Percentiles rank a stretch among this genome's conserved stretches.
These are phyloP conservation scores for Leuctra nigra DNA, from an alignment of 2,888 invertebrate species.

Conservation along the genomic window DNA sequence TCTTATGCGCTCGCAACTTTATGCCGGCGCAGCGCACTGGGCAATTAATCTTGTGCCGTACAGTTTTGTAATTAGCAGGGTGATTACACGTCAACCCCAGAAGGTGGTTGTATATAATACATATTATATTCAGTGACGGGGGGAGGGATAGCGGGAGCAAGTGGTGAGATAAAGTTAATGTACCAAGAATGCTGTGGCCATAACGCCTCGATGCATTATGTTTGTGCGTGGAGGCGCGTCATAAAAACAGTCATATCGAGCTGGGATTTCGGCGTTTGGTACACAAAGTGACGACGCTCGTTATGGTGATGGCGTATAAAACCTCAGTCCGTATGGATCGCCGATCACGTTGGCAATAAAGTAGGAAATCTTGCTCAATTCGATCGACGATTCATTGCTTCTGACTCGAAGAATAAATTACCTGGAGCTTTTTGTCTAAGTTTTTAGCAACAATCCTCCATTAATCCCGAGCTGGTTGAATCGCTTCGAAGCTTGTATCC, in stretches of 20 bases:
- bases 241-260: constrained; percentile 9
- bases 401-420: constrained; percentile 12
- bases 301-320: too few relatives aligned
- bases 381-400: too few relatives aligned
- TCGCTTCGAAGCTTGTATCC: background rate
- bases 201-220: constrained; percentile 14
- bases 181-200: constrained; percentile 22
- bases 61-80: constrained; percentile 26
- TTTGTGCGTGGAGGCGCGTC: constrained; percentile 4
- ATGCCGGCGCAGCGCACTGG: constrained; percentile 12
- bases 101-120: constrained; percentile 24
- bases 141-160: constrained; percentile 1
- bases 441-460: constrained; percentile 3
- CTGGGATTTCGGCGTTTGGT: too few relatives aligned
- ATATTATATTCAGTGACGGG: background rate
- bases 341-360: too few relatives aligned
- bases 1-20: constrained; percentile 5
- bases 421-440: background rate
- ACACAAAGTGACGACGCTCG: too few relatives aligned
- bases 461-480: background rate
- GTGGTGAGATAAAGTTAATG: constrained; percentile 22
- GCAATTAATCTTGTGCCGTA: constrained; percentile 25
- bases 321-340: too few relatives aligned
- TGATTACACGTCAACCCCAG: constrained; percentile 25
- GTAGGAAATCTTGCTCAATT: too few relatives aligned